Evolutionary conservation across 2,113 vertebrate species (phyloP).

Genomic region (Gopherus evgoodei): DNA sequence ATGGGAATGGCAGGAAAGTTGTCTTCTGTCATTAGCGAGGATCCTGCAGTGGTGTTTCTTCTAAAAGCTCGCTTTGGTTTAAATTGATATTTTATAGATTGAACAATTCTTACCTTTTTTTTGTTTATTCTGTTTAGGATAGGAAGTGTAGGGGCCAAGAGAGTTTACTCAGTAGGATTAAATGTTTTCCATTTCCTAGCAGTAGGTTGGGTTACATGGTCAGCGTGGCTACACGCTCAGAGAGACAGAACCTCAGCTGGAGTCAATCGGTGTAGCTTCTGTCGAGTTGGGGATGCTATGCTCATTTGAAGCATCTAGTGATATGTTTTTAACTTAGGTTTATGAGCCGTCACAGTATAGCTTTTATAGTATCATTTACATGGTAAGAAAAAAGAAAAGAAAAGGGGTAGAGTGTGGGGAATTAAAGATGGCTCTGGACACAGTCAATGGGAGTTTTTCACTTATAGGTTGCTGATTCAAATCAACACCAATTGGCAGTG

Average conservation of each 20-base stretch:
- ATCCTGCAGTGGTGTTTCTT: fast-evolving
- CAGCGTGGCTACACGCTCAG: background rate
- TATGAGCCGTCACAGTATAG: background rate
- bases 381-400: background rate
- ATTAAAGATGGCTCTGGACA: background rate
- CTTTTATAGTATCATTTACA: background rate
- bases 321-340: background rate
- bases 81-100: fast-evolving
- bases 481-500: background rate
- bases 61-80: background rate
- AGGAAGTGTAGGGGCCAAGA: background rate
- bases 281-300: background rate
- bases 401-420: background rate
- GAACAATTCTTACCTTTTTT: fast-evolving
- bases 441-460: background rate
- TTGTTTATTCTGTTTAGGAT: background rate
- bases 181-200: background rate
- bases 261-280: background rate
- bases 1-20: background rate
- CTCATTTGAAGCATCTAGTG: background rate
- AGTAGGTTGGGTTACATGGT: background rate
- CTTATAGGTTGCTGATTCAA: background rate
- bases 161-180: background rate
- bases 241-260: fast-evolving
- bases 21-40: background rate